A percentile compares a stretch with the other conserved stretches of the same genome.
Evolutionary conservation across 2,113 vertebrate genomes (phyloP).

Genomic region (Lasiurus cinereus): DNA sequence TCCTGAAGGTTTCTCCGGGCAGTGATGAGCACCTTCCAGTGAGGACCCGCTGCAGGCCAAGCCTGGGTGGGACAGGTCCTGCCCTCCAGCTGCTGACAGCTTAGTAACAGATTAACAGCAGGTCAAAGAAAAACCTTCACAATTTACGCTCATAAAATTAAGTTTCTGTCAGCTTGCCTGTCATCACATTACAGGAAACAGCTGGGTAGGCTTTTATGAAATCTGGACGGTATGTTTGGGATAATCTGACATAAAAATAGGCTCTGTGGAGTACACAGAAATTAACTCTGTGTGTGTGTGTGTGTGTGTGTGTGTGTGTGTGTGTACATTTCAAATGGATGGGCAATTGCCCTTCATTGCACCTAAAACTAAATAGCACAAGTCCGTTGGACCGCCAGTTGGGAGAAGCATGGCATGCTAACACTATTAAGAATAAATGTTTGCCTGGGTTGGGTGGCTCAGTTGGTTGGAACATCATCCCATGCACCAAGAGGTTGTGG

Average conservation of each 20-base stretch:
- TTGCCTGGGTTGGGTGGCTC: neutral
- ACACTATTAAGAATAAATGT: neutral
- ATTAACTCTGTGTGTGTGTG: neutral
- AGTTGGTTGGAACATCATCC: too few species aligned
- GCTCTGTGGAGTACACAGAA: neutral
- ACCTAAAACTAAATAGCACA: neutral
- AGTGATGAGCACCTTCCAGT: neutral
- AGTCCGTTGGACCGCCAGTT: neutral
- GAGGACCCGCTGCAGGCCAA: neutral
- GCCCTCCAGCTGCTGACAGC: neutral
- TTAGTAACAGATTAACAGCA: neutral
- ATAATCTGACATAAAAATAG: constrained; percentile 9
- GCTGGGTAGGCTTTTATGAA: neutral
- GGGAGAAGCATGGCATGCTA: neutral
- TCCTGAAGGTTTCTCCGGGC: neutral
- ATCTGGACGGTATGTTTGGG: neutral
- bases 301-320: neutral
- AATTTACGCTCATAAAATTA: neutral
- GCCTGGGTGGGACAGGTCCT: neutral
- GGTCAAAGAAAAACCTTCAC: neutral
- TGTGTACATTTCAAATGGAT: neutral
- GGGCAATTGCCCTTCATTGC: neutral
- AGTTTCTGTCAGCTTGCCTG: constrained; percentile 13
- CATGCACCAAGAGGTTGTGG: neutral
- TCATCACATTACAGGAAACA: neutral